Conservation (phyloP, 2,888 invertebrate species). For the Geotrupes spiniger region DNA sequence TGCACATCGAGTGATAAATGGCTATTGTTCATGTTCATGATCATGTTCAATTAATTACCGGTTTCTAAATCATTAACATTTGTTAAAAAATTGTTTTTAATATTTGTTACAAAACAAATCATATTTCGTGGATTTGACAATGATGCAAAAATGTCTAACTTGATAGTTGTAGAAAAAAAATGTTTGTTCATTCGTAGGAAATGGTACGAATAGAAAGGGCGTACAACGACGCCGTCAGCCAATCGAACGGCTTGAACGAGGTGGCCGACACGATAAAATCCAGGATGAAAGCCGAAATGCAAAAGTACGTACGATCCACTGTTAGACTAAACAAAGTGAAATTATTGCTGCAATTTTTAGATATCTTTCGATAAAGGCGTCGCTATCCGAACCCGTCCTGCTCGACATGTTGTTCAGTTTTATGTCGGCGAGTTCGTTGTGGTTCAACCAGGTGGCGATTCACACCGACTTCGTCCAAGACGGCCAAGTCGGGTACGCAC, state of each 20-base stretch:
- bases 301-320: constrained; percentile 52
- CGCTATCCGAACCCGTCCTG: constrained; percentile 72
- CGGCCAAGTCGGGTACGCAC: constrained; percentile 57
- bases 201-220: constrained; percentile 72
- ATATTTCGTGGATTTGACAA: too few species aligned
- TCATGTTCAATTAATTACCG: too few species aligned
- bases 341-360: constrained; percentile 48
- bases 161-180: too few species aligned
- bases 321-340: too few species aligned
- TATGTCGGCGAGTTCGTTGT: constrained; percentile 76
- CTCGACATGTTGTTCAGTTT: constrained; percentile 70
- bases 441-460: constrained; percentile 81
- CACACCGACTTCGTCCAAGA: constrained; percentile 48
- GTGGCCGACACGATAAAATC: constrained; percentile 61
- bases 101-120: not conserved
- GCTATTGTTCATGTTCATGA: too few species aligned
- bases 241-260: constrained; percentile 54
- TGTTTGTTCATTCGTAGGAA: too few species aligned
- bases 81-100: too few species aligned
- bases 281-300: constrained; percentile 62
- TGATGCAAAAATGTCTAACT: too few species aligned
- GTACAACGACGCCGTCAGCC: constrained; percentile 64
- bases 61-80: too few species aligned
- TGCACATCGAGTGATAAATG: too few species aligned
- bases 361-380: constrained; percentile 70